Base-by-base conservation (phyloP, 2,888 invertebrate species). In the Tachystola acroxantha region DNA sequence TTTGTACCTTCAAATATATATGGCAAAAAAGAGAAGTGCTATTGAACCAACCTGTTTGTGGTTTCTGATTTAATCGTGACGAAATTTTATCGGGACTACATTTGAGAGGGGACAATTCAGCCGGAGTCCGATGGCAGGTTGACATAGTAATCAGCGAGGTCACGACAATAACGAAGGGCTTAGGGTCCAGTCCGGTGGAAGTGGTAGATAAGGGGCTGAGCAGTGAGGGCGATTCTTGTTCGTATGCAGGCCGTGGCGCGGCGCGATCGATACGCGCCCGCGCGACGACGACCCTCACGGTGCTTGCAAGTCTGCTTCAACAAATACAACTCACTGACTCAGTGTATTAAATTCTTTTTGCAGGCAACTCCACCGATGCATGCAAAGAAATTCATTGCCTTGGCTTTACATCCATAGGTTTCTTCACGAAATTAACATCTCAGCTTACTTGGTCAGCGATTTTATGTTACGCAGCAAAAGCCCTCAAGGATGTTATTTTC, bases 241-340 rank as follows among this genome's bases (percentile, higher is more conserved):
- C 79, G 85, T 81, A 85, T 86, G 85, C 86, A 81, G 79, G 77
- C 74, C 77, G 76, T 76, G 70, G 66, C 60, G 66, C 57, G 66
- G 57, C 60, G 63, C 82, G 85, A 84, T 84, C 84, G 79, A 84
- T 84, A 84, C 84, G 81, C 84, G 81, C 82, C 82, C 81, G 84
- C 81, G 80, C 82, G 82, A 59, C 67, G 64, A 57, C 53, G 57
- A 68, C 78, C 72, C 75, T 62, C 64, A 63, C 64, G 56, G 61
- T 58, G 65, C 65, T 65, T 59, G 59, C 69, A 64, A 72, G 71
- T 70, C 67, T 64, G 64, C 60, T 64, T 62, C 66, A 63, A 62
- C 68, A 74, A 74, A 72, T 66, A 71, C 57, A 67, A n/a, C 65
- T 68, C 41, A 45, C 41, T 57, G 50, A 67, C 61, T 65, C 16